Base-by-base conservation (phyloP, 2,797 vertebrate species). In the Heliangelus exortis region DNA sequence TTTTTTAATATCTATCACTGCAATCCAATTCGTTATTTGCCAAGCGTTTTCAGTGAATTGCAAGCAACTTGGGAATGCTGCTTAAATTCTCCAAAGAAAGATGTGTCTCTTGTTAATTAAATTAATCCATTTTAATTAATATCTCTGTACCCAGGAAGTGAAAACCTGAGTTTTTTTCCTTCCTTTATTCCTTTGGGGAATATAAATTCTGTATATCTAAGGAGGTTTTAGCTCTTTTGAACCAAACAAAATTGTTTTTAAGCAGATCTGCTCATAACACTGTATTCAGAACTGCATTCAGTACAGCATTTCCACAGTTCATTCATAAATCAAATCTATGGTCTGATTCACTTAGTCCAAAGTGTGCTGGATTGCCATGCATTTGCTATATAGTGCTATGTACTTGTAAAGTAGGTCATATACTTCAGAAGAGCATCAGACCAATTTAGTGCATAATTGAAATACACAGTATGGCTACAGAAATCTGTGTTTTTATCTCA, bases 121-220 rank as follows among this genome's bases (percentile, higher is more conserved):
- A 90, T 89, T 82, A 88, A 87, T 92, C 63, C 41, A 34, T 87
- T 95, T 87, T 82, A 89, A 93, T 94, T 89, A 81, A 80, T 76
- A 65, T 66, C 47, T 63, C 47, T 78, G 29, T 62, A 86, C 23
- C 29, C 45, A 76, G 39, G 48, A 90, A 94, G 48, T 57, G 25
- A 73, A 94, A 90, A 62, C 58, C 28, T 23, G 19, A 66, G 22
- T 59, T 89, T 20, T 3, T 31, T 90, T 90, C 26, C 48, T 92
- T 82, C 55, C 18, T 72, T 67, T 72, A 36, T 66, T 84, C 54
- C 36, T 75, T 54, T 57, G 36, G 21, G 53, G 55, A 45, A 23
- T 15, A 22, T 21, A 43, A 90, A 47, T 84, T 89, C 47, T 84
- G 4, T 75, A 5, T 58, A 29, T 5, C 6, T 29, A 61, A 62